Evolutionary conservation across 2,797 vertebrate species (phyloP).

Genomic region (Coregonus ussuriensis): DNA sequence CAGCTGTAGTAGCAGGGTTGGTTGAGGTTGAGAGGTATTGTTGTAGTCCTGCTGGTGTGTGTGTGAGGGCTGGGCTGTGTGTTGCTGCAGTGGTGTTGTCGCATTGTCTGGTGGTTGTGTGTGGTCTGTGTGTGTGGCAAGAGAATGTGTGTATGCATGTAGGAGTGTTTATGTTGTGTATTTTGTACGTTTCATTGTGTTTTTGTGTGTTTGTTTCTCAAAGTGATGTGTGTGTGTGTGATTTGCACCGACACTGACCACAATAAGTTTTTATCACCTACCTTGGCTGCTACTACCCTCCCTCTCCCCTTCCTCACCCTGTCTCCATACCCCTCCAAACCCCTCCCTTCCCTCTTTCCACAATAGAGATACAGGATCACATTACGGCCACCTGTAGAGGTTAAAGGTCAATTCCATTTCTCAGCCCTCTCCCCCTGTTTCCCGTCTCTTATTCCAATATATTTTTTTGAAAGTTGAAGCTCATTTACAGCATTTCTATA

Average conservation of each 20-base stretch:
- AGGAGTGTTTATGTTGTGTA: background rate
- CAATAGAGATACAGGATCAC: conserved; percentile 73
- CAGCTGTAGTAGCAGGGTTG: background rate
- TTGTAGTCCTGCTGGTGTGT: background rate
- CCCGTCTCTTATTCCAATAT: conserved; percentile 13
- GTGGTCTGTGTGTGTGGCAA: background rate
- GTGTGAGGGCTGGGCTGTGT: background rate
- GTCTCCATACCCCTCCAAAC: conserved; percentile 50
- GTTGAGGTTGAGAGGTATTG: background rate
- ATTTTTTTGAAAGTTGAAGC: too few relatives aligned
- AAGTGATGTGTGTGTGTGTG: background rate
- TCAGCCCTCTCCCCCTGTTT: conserved; percentile 55
- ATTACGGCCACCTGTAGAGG: conserved; percentile 62
- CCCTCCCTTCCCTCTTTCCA: conserved; percentile 38
- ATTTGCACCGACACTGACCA: conserved; percentile 45
- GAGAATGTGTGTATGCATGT: background rate
- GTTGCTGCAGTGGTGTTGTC: background rate
- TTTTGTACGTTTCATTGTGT: background rate
- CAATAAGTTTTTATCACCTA: conserved; percentile 73
- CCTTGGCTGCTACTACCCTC: conserved; percentile 44
- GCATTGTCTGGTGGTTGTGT: background rate
- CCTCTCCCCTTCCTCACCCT: conserved; percentile 56
- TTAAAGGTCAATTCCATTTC: conserved; percentile 75
- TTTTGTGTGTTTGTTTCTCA: background rate
- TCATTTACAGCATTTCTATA: too few relatives aligned